phyloP scores from a whole-genome alignment of 2,888 invertebrate genomes.

The Stramonita haemastoma region DNA sequence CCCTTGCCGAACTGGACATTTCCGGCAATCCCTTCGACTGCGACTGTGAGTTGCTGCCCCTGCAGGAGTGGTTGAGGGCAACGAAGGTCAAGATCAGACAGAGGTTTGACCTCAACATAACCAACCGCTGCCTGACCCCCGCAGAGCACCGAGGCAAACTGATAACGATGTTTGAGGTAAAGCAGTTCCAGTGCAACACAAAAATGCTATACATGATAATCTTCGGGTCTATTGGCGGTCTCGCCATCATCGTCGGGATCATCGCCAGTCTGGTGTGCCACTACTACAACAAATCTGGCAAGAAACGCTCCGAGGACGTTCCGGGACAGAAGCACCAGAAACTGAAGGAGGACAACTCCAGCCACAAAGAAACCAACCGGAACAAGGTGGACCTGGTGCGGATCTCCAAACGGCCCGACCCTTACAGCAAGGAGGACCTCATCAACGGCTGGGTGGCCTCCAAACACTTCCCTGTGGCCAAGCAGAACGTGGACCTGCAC shows the following conservation, averaged over 20 bases:
- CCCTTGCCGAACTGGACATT: constrained; percentile 63
- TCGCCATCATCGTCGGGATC: constrained; percentile 57
- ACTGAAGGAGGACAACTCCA: background rate
- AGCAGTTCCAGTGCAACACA: constrained; percentile 65
- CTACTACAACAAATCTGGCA: constrained; percentile 53
- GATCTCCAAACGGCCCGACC: constrained; percentile 30
- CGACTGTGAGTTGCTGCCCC: constrained; percentile 64
- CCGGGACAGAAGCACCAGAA: background rate
- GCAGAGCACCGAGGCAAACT: constrained; percentile 54
- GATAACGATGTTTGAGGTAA: constrained; percentile 60
- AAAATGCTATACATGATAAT: constrained; percentile 62
- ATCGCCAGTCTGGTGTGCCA: constrained; percentile 57
- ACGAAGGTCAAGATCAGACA: constrained; percentile 41
- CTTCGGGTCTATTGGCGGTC: constrained; percentile 57
- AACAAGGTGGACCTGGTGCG: constrained; percentile 36
- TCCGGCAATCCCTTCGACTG: constrained; percentile 69
- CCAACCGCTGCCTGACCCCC: constrained; percentile 64
- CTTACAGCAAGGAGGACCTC: constrained; percentile 30
- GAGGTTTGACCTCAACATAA: constrained; percentile 45
- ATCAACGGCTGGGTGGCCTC: constrained; percentile 41
- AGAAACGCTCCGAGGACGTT: constrained; percentile 13
- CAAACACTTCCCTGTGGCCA: background rate
- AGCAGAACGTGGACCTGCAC: constrained; percentile 3
- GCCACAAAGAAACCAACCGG: background rate
- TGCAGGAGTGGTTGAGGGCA: constrained; percentile 64